Percentiles rank a stretch among this genome's conserved stretches.
These are phyloP conservation scores for Prionailurus bengalensis DNA, from an alignment of 2,113 vertebrate genomes.

Conservation along the genomic window DNA sequence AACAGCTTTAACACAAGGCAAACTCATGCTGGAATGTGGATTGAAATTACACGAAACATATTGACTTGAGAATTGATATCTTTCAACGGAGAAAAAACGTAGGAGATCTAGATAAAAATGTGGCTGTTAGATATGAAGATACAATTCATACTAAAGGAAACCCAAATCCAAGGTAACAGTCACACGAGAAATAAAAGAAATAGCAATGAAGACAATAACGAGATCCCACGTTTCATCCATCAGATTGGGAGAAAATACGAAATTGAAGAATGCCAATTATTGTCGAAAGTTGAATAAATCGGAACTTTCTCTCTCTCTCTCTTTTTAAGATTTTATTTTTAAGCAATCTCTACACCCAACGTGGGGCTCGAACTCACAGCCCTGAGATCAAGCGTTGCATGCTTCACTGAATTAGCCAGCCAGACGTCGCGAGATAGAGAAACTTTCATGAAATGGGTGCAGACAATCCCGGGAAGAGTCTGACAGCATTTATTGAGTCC, in stretches of 20 bases:
- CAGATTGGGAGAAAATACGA: background rate
- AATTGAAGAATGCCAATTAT: background rate
- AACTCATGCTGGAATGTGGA: background rate
- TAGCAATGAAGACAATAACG: background rate
- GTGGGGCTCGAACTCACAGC: background rate
- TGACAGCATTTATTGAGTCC: background rate
- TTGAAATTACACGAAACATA: background rate
- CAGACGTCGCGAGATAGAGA: background rate
- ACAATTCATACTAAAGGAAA: background rate
- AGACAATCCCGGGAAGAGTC: background rate
- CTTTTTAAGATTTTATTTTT: background rate
- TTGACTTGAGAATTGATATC: background rate
- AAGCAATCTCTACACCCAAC: background rate
- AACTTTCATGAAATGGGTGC: background rate
- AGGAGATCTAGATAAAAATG: background rate
- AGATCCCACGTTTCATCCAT: background rate
- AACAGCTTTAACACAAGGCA: background rate
- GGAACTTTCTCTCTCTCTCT: background rate
- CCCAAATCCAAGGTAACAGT: background rate
- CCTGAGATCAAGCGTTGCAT: background rate
- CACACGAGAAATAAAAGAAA: background rate
- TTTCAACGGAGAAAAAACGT: slow-evolving; percentile 9
- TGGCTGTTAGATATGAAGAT: background rate
- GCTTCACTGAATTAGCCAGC: background rate
- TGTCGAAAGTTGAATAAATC: background rate